phyloP scores from a whole-genome alignment of 1,140 invertebrate species.

The Zaprionus africanus region DNA sequence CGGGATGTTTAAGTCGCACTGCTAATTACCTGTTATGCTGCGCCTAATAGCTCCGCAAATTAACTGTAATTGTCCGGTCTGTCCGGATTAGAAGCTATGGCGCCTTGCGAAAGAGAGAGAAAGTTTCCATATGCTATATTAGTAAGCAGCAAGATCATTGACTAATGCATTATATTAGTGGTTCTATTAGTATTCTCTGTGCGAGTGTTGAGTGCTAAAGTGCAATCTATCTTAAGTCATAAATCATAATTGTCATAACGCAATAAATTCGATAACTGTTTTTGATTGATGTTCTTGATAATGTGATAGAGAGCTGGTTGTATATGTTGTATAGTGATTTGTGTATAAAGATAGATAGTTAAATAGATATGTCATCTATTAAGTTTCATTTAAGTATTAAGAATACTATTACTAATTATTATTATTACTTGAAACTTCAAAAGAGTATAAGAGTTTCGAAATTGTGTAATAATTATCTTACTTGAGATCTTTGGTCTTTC shows the following conservation, averaged over 20 bases:
- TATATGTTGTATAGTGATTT: not conserved
- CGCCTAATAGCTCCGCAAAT: constrained; percentile 52
- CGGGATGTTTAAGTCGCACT: constrained; percentile 41
- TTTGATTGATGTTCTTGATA: not conserved
- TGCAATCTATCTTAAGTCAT: not conserved
- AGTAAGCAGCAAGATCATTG: not conserved
- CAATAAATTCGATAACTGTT: not conserved
- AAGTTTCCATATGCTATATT: not conserved
- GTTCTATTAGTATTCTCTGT: not conserved
- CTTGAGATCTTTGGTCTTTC: no score
- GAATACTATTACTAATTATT: no score
- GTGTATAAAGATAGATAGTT: no score
- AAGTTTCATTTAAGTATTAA: no score
- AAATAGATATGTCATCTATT: no score
- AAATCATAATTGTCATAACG: not conserved
- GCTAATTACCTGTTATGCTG: constrained; percentile 70
- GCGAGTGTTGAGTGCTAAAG: not conserved
- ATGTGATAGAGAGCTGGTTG: not conserved
- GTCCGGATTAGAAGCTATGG: not conserved
- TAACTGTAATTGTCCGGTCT: constrained; percentile 27
- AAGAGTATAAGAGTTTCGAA: no score
- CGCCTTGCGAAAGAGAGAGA: not conserved
- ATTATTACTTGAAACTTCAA: no score
- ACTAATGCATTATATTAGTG: constrained; percentile 3
- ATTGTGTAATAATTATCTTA: no score